These are phyloP conservation scores for Piezodorus guildinii DNA, from an alignment of 1,140 invertebrate genomes.

Conservation along the genomic window DNA sequence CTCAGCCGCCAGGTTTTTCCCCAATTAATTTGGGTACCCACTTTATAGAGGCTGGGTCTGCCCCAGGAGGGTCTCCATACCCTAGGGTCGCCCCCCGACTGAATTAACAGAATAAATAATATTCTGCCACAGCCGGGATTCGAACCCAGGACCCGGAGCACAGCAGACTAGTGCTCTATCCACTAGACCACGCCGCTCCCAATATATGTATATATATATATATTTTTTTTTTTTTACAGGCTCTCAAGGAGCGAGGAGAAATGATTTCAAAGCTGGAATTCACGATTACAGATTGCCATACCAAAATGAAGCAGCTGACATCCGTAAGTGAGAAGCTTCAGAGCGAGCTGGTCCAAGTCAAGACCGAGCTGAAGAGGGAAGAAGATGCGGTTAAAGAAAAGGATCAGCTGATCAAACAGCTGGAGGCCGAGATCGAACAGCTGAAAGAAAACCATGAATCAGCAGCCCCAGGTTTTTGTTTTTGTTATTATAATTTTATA, in stretches of 20 bases:
- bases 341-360: constrained; percentile 7
- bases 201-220: too few relatives aligned
- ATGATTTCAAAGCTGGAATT: constrained; percentile 23
- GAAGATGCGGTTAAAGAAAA: constrained; percentile 17
- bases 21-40: too few relatives aligned
- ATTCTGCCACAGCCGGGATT: too few relatives aligned
- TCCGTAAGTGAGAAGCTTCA: constrained; percentile 1
- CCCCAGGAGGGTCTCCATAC: too few relatives aligned
- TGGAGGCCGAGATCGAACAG: constrained; percentile 18
- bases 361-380: constrained; percentile 1
- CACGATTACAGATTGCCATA: constrained; percentile 15
- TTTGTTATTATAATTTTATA: too few relatives aligned
- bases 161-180: too few relatives aligned
- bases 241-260: constrained; percentile 25
- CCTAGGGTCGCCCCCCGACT: too few relatives aligned
- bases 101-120: too few relatives aligned
- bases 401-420: constrained; percentile 18
- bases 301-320: constrained; percentile 17
- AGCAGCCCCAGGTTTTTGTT: not conserved
- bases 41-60: too few relatives aligned
- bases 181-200: too few relatives aligned
- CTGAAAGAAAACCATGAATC: constrained; percentile 19
- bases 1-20: too few relatives aligned
- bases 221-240: constrained; percentile 22
- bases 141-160: too few relatives aligned